phyloP scores from a whole-genome alignment of 2,797 vertebrate species.

The Artibeus lituratus region DNA sequence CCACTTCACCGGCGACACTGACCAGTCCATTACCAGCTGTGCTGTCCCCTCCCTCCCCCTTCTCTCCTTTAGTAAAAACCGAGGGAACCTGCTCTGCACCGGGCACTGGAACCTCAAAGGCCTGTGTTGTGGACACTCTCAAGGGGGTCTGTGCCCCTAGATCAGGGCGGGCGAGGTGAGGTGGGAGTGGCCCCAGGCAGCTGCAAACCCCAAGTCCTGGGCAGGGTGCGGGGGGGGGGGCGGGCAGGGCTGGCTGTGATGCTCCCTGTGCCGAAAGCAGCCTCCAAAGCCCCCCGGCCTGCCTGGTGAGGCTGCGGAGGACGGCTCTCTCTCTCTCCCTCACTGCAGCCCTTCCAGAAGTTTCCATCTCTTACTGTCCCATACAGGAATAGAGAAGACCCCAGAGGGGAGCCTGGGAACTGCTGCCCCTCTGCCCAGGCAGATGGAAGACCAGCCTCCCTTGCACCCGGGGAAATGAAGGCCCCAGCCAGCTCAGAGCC shows the following conservation, averaged over 20 bases:
- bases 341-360: background rate
- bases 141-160: background rate
- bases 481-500: background rate
- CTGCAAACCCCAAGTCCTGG: background rate
- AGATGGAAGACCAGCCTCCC: background rate
- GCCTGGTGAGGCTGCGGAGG: background rate
- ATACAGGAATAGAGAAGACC: background rate
- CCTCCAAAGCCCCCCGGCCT: background rate
- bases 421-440: background rate
- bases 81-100: accelerated
- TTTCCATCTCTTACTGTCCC: background rate
- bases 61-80: accelerated
- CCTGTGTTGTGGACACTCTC: accelerated
- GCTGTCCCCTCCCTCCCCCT: background rate
- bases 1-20: accelerated
- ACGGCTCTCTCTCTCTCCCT: accelerated
- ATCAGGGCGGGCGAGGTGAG: accelerated
- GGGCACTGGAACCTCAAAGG: accelerated
- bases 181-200: accelerated
- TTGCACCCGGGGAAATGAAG: background rate
- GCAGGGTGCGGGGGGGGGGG: too few relatives aligned
- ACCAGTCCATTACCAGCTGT: accelerated
- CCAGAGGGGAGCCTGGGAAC: background rate
- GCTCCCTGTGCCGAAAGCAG: accelerated
- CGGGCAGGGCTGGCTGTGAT: too few relatives aligned